Evolutionary conservation across 1,140 invertebrate genomes (phyloP), one percentile per base, ranked within the genome.

Genomic region (Drosophila biarmipes): DNA sequence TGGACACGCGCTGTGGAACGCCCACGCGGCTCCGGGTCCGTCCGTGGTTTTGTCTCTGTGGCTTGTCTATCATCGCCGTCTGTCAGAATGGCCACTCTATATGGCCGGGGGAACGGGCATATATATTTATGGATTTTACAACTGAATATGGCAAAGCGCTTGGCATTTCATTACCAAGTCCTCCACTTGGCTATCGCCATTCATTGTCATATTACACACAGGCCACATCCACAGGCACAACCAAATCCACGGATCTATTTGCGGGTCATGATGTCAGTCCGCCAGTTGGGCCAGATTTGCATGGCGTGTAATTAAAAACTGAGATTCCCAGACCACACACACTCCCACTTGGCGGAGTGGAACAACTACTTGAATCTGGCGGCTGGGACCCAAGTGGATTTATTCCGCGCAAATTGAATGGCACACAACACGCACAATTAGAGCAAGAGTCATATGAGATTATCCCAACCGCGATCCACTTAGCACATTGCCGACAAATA

Each of bases 151-250:
- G 82, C 75, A 58, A 40, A 52, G 64, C 63, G 67, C 58, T 64
- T 78, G 82, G 75, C 79, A 68, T 89, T 89, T 89, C 84, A 89
- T 80, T 89, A 89, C 84, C 84, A 87, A 89, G 63, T 68, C 73
- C 73, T 69, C 73, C 67, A 78, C 58, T 80, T 69, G 77, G 63
- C 69, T 54, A 56, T 40, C 17, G 52, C 38, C 21, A 40, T 71
- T 78, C 74, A 73, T 78, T 78, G 80, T 76, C 73, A 78, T 67
- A 48, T 77, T 80, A 81, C 75, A 79, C 61, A 78, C 54, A 78
- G 78, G 76, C 68, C 75, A 57, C 31, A 42, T 14, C n/a, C 66
- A 12, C 8, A 42, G 8, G 8, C 12, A 69, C 19, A 42, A 24
- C 35, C 46, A 49, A 56, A 57, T 43, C 21, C 21, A 31, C 14